Base-by-base conservation (phyloP, 1,140 invertebrate species). In the Chlorops oryzae region DNA sequence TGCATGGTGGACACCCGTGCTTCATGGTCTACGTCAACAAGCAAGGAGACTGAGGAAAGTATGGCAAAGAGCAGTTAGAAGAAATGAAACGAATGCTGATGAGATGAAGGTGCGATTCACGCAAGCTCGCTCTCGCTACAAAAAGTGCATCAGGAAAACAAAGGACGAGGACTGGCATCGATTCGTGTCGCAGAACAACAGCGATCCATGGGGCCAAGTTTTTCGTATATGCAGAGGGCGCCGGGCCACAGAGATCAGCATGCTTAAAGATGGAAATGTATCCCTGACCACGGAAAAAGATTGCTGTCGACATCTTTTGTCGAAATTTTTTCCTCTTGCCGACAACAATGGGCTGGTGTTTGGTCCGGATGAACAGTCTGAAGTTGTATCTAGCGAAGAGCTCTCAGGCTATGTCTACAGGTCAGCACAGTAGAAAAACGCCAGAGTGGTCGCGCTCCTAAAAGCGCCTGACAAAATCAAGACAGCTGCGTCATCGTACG, bases 391-490 rank as follows among this genome's bases (percentile, higher is more conserved):
- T 18, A 20, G 18, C 15, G 47, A 50, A 25, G 12, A 42, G 17
- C 13, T 9, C 7, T 12, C 15, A 6, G 4, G 25, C 13, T 20
- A 12, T 34, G 17, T 50, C 5, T 3, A 12, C n/a, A 12, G 3
- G 20, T 37, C 27, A 5, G 35, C 37, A 2, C 15, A 4, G 1
- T 62, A 55, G 62, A 64, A 62, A 20, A 17, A 9, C 13, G 62
- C 53, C 3, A 43, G 57, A 4, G 58, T 61, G 1, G 34, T 59
- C 3, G 53, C 59, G 2, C 54, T 66, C 20, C 56, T 58, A 2
- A 66, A 66, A 49, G 49, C 47, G 10, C 3, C 25, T 1, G 43
- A 46, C 4, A 35, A 20, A 24, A 3, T 17, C 3, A 45, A 13
- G n/a, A 35, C 21, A 1, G 15, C 56, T 27, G 23, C 54, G 2